Evolutionary conservation across 2,113 vertebrate genomes (phyloP), one percentile per base, ranked within the genome.

Genomic region (Urocynchramus pylzowi): DNA sequence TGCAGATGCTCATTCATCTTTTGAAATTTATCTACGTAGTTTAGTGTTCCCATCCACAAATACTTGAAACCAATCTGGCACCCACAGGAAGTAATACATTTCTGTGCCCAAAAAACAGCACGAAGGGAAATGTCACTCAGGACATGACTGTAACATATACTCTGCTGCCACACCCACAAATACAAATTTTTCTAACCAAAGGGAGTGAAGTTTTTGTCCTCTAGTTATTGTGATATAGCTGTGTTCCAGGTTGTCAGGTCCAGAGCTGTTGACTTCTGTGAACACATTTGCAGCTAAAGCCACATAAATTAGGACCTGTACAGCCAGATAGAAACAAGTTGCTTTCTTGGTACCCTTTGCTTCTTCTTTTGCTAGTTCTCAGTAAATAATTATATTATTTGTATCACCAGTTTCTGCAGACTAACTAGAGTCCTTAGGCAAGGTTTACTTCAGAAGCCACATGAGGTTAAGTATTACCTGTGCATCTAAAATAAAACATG

Each of bases 21-120:
- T 27, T 73, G 73, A 93, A 96, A 96, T 95, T 95, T 96, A 96
- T 97, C 96, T 90, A 41, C 87, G 52, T 44, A 84, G 84, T 93
- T 96, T 95, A 95, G 49, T 0, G 1, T 74, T 97, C 57, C 63
- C 61, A 64, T 67, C 78, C 67, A 73, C 69, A 89, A 94, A 79
- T 89, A 65, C 59, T 79, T 68, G 77, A 81, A 92, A 91, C 74
- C 59, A 91, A 68, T 78, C 83, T 88, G 93, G 84, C 65, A 87
- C 63, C n/a, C 0, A 0, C 64, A 89, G 85, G 75, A 95, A 95
- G 50, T 57, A 63, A 70, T 71, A 67, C 1, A 9, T 92, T 69
- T 81, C 75, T 4, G 1, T 89, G 78, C 41, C 74, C 61, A 59
- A 67, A 82, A 64, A 81, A 57, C 3, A 14, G 18, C 20, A 17